Conservation (phyloP, 2,888 invertebrate genomes). For the Ophion ventricosus region DNA sequence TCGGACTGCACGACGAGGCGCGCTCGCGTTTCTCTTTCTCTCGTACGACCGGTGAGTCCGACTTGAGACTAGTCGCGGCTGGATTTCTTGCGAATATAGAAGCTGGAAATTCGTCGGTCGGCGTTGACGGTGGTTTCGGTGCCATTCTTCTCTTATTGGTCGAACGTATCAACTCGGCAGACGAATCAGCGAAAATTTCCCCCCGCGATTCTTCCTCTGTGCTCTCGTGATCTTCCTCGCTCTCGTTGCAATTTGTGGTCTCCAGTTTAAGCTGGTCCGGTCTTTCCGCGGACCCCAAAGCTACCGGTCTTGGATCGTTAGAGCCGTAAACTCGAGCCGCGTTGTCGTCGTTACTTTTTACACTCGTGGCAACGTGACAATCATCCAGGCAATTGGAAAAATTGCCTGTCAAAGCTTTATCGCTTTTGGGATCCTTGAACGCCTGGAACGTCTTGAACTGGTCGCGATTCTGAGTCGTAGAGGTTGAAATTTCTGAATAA, state of each 20-base stretch:
- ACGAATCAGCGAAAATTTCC: slow-evolving; percentile 63
- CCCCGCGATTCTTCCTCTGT: slow-evolving; percentile 66
- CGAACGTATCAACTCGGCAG: slow-evolving; percentile 81
- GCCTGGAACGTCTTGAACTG: slow-evolving; percentile 26
- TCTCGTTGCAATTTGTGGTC: slow-evolving; percentile 29
- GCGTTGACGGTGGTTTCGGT: slow-evolving; percentile 88
- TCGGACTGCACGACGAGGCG: slow-evolving; percentile 87
- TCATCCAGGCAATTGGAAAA: background rate
- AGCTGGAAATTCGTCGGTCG: slow-evolving; percentile 84
- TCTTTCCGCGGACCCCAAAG: background rate
- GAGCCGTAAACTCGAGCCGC: background rate
- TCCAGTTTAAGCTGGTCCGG: slow-evolving; percentile 16
- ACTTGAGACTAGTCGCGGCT: slow-evolving; percentile 84
- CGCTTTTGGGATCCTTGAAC: background rate
- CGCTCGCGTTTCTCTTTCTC: slow-evolving; percentile 91
- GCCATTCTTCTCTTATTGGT: slow-evolving; percentile 89
- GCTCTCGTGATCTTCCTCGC: slow-evolving; percentile 45
- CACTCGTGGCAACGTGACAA: background rate
- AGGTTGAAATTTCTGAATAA: slow-evolving; percentile 5
- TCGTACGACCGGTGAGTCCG: slow-evolving; percentile 88
- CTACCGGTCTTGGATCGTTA: slow-evolving; percentile 6
- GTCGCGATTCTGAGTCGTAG: background rate
- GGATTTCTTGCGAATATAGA: slow-evolving; percentile 87
- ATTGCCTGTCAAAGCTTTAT: too few species aligned
- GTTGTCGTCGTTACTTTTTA: background rate